phyloP scores from a whole-genome alignment of 2,888 invertebrate species.

The Lepetodrilus schrolli region DNA sequence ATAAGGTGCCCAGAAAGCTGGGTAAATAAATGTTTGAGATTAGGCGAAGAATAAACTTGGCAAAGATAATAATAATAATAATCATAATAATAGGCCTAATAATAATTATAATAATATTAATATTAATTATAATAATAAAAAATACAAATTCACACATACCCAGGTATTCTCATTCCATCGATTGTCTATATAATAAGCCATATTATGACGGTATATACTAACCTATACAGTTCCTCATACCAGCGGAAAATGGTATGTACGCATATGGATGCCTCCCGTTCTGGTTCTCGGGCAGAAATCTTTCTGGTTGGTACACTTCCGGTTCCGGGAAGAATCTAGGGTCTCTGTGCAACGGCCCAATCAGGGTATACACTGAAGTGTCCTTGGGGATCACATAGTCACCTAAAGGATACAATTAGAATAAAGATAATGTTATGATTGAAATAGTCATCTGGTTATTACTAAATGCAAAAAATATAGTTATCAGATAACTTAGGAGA shows the following conservation, averaged over 20 bases:
- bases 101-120: too few relatives aligned
- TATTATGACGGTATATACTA: slow-evolving; percentile 41
- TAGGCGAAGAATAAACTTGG: too few relatives aligned
- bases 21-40: too few relatives aligned
- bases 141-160: background rate
- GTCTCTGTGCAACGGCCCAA: slow-evolving; percentile 78
- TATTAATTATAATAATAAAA: background rate
- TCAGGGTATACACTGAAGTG: slow-evolving; percentile 57
- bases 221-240: slow-evolving; percentile 77
- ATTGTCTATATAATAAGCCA: background rate
- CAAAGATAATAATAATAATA: too few relatives aligned
- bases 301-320: slow-evolving; percentile 85
- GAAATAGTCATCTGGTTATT: background rate
- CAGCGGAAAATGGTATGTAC: slow-evolving; percentile 77
- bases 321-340: slow-evolving; percentile 81
- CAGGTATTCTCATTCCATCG: background rate
- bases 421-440: background rate
- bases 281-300: slow-evolving; percentile 84
- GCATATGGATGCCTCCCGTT: slow-evolving; percentile 82
- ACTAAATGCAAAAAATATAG: background rate
- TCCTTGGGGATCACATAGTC: slow-evolving; percentile 55
- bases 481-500: background rate
- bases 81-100: too few relatives aligned
- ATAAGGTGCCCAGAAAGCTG: too few relatives aligned
- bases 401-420: slow-evolving; percentile 38